phyloP scores from a whole-genome alignment of 2,113 vertebrate species.

The Bubo scandiacus region DNA sequence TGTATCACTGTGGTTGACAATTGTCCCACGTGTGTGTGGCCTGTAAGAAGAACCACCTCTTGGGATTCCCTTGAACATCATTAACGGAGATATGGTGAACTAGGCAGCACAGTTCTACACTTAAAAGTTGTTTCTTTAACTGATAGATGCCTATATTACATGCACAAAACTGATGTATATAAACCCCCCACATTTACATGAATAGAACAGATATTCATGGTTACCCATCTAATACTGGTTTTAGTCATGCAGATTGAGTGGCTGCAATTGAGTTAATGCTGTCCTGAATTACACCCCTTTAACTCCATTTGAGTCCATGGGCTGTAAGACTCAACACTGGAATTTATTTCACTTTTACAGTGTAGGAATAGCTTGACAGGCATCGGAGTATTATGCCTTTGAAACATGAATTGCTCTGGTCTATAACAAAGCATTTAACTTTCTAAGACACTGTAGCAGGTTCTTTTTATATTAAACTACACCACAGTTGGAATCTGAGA shows the following conservation, averaged over 20 bases:
- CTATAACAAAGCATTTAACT: not conserved
- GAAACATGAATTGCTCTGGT: not conserved
- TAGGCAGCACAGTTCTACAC: not conserved
- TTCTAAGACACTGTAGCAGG: not conserved
- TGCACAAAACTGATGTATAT: not conserved
- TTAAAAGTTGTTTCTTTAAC: not conserved
- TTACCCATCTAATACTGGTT: not conserved
- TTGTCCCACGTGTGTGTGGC: accelerated
- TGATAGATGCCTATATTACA: not conserved
- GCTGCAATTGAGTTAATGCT: not conserved
- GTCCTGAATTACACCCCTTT: not conserved
- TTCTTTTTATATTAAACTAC: not conserved
- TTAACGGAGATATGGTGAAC: not conserved
- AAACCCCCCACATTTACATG: accelerated
- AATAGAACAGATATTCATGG: not conserved
- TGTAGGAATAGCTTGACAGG: not conserved
- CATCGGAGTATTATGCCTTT: not conserved
- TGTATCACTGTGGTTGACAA: not conserved
- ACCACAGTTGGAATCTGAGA: not conserved
- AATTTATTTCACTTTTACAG: not conserved
- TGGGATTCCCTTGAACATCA: not conserved
- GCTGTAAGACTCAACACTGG: not conserved
- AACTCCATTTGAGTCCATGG: not conserved
- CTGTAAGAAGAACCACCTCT: not conserved
- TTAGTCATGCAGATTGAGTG: not conserved